Evolutionary conservation across 2,797 vertebrate genomes (phyloP), one percentile per base, ranked within the genome.

Genomic region (Rhynchonycteris naso): DNA sequence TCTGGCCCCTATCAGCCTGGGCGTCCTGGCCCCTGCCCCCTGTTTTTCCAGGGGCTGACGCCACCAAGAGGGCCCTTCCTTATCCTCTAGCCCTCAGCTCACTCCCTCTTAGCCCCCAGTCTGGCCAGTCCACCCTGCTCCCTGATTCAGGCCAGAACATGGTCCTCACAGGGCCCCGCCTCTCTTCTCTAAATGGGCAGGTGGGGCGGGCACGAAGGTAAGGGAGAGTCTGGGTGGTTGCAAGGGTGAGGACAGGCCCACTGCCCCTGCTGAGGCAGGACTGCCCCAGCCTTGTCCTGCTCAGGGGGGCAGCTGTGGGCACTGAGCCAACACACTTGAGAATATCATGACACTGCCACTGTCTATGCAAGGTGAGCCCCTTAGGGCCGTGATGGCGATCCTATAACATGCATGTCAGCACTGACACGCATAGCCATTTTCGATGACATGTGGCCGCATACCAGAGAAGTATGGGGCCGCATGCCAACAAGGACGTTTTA

Each of bases 31-130:
- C 82, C 84, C 85, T 5, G 63, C 78, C 84, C 78, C 76, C 65
- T 4, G 43, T 93, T 80, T 93, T 74, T 30, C 74, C 89, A 92
- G 83, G 83, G 87, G 56, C 69, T 16, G 24, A 33, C 50, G 12
- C 84, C 84, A 78, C 16, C 0, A 30, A 65, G 76, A 56, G 78
- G 33, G 47, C 87, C 59, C 56, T 79, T 82, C 84, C 90, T 93
- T 56, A 69, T 18, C 0, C 1, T 18, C 19, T 15, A 22, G 76
- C 75, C 68, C 79, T 76, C 12, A 14, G 58, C 43, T 47, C 22
- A 28, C 63, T 16, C 14, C 56, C 35, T n/a, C 38, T 18, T 6
- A 30, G 65, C 21, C 58, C 78, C 28, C 0, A 1, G 52, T n/a
- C 47, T 0, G 3, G 79, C 61, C 26, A 9, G 76, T 61, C 16